A percentile compares a stretch with the other conserved stretches of the same genome.
Conservation (phyloP, 2,888 invertebrate genomes). For the Epirrhoe tristata region DNA sequence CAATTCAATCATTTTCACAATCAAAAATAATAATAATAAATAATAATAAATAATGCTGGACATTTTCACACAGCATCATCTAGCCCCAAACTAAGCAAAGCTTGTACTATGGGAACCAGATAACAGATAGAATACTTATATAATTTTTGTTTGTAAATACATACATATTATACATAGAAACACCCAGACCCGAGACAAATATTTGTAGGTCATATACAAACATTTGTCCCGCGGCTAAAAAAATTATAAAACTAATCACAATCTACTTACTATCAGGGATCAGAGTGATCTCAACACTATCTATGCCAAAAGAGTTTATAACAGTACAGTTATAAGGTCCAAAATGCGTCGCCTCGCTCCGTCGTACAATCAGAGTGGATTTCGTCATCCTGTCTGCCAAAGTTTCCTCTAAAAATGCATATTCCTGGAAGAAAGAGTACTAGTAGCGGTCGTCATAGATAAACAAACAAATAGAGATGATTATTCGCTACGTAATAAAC, state of each 20-base stretch:
- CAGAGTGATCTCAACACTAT: conserved; percentile 92
- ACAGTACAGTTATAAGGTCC: conserved; percentile 98
- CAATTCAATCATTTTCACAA: no score
- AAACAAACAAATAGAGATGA: conserved; percentile 8
- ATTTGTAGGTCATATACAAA: no score
- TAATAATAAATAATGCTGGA: no score
- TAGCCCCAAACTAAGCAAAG: no score
- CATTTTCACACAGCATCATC: no score
- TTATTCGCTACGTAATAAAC: neutral
- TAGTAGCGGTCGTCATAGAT: conserved; percentile 21
- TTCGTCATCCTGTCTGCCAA: conserved; percentile 90
- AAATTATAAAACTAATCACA: neutral
- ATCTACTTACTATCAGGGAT: conserved; percentile 93
- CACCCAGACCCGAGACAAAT: no score
- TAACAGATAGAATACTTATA: no score
- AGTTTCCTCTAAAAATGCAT: conserved; percentile 90
- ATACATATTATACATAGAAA: no score
- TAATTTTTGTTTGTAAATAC: no score
- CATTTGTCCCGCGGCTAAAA: no score
- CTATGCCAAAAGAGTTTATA: conserved; percentile 95
- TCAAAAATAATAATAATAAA: no score
- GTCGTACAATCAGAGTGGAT: conserved; percentile 93
- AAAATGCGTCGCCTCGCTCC: conserved; percentile 93
- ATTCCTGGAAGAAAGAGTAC: conserved; percentile 81
- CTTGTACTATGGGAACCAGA: no score